phyloP scores from a whole-genome alignment of 1,140 invertebrate species.

The Drosophila navojoa region DNA sequence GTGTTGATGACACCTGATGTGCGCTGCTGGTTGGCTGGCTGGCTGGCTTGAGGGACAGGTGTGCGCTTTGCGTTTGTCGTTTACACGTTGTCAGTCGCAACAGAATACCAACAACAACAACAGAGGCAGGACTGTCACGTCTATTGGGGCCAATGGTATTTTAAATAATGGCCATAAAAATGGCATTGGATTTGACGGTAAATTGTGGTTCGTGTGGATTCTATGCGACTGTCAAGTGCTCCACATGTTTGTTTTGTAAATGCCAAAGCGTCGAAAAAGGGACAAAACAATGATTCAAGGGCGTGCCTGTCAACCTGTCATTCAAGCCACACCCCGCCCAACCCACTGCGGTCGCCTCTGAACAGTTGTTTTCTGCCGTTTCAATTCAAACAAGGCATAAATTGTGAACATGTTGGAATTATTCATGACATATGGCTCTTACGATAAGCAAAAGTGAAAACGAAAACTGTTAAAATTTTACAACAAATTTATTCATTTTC shows the following conservation, averaged over 20 bases:
- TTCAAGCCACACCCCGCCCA: not conserved
- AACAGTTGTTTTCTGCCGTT: slow-evolving; percentile 6
- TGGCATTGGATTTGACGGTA: slow-evolving; percentile 35
- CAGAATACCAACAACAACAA: no score
- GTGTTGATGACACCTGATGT: slow-evolving; percentile 72
- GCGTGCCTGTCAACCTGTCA: slow-evolving; percentile 1
- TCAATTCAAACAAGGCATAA: slow-evolving; percentile 3
- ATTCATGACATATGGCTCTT: not conserved
- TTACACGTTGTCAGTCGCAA: slow-evolving; percentile 27
- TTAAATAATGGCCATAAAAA: slow-evolving; percentile 69
- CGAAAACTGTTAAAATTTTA: not conserved
- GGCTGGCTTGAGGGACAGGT: slow-evolving; percentile 31
- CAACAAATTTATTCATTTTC: not conserved
- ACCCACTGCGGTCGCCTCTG: not conserved
- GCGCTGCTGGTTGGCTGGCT: slow-evolving; percentile 21
- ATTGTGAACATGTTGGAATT: slow-evolving; percentile 11
- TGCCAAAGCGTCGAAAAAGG: slow-evolving; percentile 13
- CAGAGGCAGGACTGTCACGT: slow-evolving; percentile 41
- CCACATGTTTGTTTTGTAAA: slow-evolving; percentile 1
- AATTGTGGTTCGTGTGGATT: slow-evolving; percentile 10
- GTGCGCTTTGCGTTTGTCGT: slow-evolving; percentile 19
- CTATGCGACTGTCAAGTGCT: slow-evolving; percentile 17
- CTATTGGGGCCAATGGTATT: slow-evolving; percentile 36
- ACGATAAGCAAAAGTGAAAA: not conserved
- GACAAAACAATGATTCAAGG: slow-evolving; percentile 22